These are phyloP conservation scores for Acholoe squamosa DNA, from an alignment of 2,888 invertebrate genomes.

Conservation along the genomic window DNA sequence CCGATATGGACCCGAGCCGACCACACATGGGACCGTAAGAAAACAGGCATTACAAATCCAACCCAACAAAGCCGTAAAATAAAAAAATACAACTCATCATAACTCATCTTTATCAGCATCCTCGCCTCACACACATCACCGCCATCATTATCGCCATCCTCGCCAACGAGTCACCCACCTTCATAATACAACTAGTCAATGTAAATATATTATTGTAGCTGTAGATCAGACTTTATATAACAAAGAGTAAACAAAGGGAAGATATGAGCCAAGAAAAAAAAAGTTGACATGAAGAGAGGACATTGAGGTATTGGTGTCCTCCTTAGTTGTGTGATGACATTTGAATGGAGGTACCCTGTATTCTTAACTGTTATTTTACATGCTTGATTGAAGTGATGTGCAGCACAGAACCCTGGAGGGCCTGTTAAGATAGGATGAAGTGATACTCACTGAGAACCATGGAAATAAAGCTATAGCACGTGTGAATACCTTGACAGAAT, in stretches of 20 bases:
- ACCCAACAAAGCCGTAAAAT: not conserved
- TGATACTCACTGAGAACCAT: constrained; percentile 27
- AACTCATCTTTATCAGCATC: not conserved
- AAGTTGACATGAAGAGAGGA: not conserved
- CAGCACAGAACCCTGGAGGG: not conserved
- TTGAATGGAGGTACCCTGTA: constrained; percentile 6
- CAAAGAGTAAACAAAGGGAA: not conserved
- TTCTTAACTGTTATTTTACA: not conserved
- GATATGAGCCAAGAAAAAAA: not conserved
- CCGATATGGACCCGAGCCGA: constrained; percentile 56
- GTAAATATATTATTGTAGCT: constrained; percentile 38
- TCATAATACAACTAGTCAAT: constrained; percentile 53
- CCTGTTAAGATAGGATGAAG: not conserved
- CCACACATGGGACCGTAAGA: constrained; percentile 56
- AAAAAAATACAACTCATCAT: not conserved
- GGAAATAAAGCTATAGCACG: constrained; percentile 9
- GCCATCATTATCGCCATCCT: not conserved
- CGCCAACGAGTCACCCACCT: constrained; percentile 18
- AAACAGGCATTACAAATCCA: not conserved
- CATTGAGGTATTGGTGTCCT: not conserved
- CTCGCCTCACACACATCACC: constrained; percentile 17
- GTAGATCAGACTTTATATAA: constrained; percentile 30
- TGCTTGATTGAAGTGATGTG: not conserved
- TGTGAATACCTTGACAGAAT: constrained; percentile 45
- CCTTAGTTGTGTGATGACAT: constrained; percentile 10